Conservation (phyloP, 2,888 invertebrate species). For the Archaeoteleia sp. region DNA sequence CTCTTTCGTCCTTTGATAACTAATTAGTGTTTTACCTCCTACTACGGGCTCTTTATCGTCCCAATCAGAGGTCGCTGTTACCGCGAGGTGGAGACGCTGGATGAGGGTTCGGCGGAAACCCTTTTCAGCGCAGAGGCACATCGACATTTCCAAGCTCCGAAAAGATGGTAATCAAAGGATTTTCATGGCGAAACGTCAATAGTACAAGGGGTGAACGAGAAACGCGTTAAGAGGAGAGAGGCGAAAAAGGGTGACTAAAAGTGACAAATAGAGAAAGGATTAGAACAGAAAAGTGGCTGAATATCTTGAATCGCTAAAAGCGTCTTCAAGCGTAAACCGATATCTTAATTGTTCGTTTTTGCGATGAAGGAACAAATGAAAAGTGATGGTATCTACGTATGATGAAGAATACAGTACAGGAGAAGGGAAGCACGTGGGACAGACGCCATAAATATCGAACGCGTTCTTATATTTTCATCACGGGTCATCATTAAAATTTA, state of each 20-base stretch:
- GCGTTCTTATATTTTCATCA: slow-evolving; percentile 75
- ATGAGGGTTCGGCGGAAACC: slow-evolving; percentile 59
- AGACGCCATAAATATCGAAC: slow-evolving; percentile 68
- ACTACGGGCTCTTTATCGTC: slow-evolving; percentile 69
- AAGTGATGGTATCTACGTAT: slow-evolving; percentile 38
- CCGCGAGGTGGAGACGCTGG: slow-evolving; percentile 52
- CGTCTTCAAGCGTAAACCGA: slow-evolving; percentile 40
- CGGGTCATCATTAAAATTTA: slow-evolving; percentile 74
- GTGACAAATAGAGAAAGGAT: slow-evolving; percentile 39
- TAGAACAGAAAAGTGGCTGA: slow-evolving; percentile 55
- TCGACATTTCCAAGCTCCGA: slow-evolving; percentile 66
- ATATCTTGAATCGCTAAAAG: slow-evolving; percentile 50
- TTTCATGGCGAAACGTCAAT: slow-evolving; percentile 58
- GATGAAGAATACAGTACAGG: slow-evolving; percentile 28
- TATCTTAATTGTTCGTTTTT: slow-evolving; percentile 40
- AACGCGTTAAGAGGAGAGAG: slow-evolving; percentile 17
- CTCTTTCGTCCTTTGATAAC: slow-evolving; percentile 78
- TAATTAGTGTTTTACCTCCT: slow-evolving; percentile 78
- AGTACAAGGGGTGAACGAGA: slow-evolving; percentile 17
- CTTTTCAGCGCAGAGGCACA: slow-evolving; percentile 67
- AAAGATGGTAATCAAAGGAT: slow-evolving; percentile 75
- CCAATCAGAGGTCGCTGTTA: slow-evolving; percentile 69
- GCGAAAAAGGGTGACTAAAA: slow-evolving; percentile 19
- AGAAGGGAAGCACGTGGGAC: slow-evolving; percentile 24
- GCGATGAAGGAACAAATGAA: slow-evolving; percentile 16